Conservation (phyloP, 2,888 invertebrate genomes). For the Andrena flavipes region DNA sequence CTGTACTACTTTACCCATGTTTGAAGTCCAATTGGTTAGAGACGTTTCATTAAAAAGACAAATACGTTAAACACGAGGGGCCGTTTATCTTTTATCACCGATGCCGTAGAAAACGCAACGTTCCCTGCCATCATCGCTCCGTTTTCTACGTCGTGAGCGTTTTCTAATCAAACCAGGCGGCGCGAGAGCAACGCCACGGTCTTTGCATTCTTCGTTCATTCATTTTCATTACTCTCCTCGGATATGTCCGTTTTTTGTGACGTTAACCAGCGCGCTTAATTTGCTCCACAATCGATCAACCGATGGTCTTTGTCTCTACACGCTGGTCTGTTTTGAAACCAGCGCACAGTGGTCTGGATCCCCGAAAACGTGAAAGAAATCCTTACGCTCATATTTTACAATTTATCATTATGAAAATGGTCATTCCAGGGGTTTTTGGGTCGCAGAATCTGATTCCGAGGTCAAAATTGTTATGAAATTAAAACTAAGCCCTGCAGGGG, state of each 20-base stretch:
- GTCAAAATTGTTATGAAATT: no score
- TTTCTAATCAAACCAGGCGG: neutral
- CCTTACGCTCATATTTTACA: no score
- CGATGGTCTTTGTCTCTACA: neutral
- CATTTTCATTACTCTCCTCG: conserved; percentile 12
- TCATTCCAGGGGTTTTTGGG: no score
- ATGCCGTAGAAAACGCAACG: neutral
- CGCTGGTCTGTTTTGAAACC: no score
- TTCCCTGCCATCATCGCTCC: conserved; percentile 17
- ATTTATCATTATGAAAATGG: no score
- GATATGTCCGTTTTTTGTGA: neutral
- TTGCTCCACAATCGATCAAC: neutral
- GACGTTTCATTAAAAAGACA: conserved; percentile 16
- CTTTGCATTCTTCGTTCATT: conserved; percentile 8
- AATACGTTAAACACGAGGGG: conserved; percentile 19
- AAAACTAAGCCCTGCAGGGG: no score
- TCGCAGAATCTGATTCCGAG: no score
- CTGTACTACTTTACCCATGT: neutral
- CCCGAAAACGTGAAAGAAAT: no score
- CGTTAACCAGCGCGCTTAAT: neutral
- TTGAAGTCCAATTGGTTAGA: neutral
- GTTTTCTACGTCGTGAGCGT: conserved; percentile 14
- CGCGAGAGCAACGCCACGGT: neutral
- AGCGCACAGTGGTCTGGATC: no score
- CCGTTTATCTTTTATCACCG: conserved; percentile 16